Evolutionary conservation across 2,888 invertebrate genomes (phyloP).

Genomic region (Alviniconcha strummeri): DNA sequence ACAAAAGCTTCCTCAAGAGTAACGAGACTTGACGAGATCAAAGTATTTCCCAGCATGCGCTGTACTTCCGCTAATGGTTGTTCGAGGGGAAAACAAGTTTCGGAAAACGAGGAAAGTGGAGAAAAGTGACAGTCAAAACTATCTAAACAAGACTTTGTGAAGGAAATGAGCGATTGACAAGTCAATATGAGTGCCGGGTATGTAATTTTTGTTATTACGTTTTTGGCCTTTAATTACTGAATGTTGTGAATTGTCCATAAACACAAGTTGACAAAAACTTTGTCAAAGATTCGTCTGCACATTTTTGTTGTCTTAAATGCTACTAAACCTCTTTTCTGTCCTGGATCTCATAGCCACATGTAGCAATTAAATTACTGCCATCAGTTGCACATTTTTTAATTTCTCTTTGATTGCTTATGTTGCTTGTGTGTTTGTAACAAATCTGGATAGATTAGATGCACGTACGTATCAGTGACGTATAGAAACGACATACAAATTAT

Average conservation of each 20-base stretch:
- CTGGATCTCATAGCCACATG: too few species aligned
- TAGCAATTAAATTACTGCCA: too few species aligned
- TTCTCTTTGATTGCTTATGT: too few species aligned
- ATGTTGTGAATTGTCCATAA: too few species aligned
- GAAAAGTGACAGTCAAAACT: background rate
- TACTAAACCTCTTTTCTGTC: too few species aligned
- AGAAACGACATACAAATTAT: too few species aligned
- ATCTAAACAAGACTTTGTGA: background rate
- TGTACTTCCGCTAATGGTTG: constrained; percentile 29
- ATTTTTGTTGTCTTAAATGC: too few species aligned
- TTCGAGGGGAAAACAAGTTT: constrained; percentile 35
- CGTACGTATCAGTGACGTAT: too few species aligned
- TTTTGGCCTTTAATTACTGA: background rate
- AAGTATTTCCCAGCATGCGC: constrained; percentile 29
- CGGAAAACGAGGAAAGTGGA: constrained; percentile 25
- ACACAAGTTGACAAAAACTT: background rate
- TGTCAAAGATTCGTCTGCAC: background rate
- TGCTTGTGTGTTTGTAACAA: too few species aligned
- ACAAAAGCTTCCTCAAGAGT: constrained; percentile 36
- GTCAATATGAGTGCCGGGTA: constrained; percentile 38
- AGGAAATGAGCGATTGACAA: constrained; percentile 25
- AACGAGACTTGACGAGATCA: constrained; percentile 39
- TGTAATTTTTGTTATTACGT: background rate
- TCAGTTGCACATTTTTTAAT: too few species aligned
- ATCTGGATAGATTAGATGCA: too few species aligned